Percentiles rank a stretch among this genome's conserved stretches.
These are phyloP conservation scores for Drosophila arawakana DNA, from an alignment of 1,140 invertebrate species.

Conservation along the genomic window DNA sequence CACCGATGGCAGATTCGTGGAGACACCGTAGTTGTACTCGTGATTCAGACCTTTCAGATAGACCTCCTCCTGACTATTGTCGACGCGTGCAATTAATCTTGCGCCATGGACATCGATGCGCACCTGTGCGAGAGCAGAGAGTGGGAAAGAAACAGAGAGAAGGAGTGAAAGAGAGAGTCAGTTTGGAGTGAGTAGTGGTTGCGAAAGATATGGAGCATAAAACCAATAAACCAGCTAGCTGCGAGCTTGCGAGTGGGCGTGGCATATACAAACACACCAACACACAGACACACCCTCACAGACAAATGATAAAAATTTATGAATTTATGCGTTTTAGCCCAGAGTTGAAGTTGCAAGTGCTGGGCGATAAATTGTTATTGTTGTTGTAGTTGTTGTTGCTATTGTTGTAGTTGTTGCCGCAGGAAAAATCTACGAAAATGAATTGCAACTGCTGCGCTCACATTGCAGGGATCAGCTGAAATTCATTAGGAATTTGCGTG, in stretches of 20 bases:
- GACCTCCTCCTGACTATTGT: conserved; percentile 91
- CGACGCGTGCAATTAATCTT: conserved; percentile 92
- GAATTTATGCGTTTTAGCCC: conserved; percentile 79
- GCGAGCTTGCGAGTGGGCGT: conserved; percentile 28
- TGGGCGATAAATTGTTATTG: conserved; percentile 74
- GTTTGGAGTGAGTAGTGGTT: conserved; percentile 11
- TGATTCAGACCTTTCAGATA: conserved; percentile 91
- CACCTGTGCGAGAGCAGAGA: conserved; percentile 84
- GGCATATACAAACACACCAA: conserved; percentile 28
- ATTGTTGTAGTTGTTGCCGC: conserved; percentile 37
- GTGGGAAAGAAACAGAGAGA: conserved; percentile 15
- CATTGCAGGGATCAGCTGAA: conserved; percentile 79
- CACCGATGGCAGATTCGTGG: conserved; percentile 92
- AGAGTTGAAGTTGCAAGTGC: conserved; percentile 74
- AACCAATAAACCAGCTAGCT: conserved; percentile 79
- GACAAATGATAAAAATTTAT: conserved; percentile 83
- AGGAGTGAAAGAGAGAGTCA: conserved; percentile 22
- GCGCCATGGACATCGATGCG: conserved; percentile 93
- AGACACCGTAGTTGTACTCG: conserved; percentile 92
- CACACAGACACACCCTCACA: conserved; percentile 32
- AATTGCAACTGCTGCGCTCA: conserved; percentile 75
- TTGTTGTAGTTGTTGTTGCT: conserved; percentile 47
- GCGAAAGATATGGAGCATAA: conserved; percentile 63
- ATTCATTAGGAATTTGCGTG: conserved; percentile 82
- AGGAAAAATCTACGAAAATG: conserved; percentile 79